Evolutionary conservation across 2,113 vertebrate genomes (phyloP).

Genomic region (Empidonax traillii): DNA sequence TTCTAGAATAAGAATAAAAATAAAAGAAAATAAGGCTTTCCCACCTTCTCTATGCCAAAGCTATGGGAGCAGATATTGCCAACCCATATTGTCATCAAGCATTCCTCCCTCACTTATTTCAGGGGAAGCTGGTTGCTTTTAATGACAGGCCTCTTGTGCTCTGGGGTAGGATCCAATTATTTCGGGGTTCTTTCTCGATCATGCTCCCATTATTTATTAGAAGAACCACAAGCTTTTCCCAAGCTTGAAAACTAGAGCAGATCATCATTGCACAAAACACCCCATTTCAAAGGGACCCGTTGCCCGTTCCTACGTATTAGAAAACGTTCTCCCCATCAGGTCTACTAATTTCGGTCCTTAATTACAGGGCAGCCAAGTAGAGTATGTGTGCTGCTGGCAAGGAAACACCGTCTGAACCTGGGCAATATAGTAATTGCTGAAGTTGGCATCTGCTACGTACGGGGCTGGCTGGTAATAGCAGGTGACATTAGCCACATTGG

Average conservation of each 20-base stretch:
- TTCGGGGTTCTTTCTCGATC: constrained; percentile 62
- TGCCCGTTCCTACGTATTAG: background rate
- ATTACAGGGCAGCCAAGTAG: constrained; percentile 98
- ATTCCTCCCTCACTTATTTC: constrained; percentile 59
- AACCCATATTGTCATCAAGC: constrained; percentile 82
- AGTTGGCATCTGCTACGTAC: constrained; percentile 97
- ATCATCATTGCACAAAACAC: constrained; percentile 77
- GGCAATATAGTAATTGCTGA: constrained; percentile 98
- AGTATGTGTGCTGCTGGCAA: constrained; percentile 94
- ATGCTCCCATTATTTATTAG: constrained; percentile 69
- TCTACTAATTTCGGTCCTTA: constrained; percentile 74
- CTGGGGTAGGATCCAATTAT: constrained; percentile 73
- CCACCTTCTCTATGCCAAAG: constrained; percentile 73
- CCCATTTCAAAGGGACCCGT: constrained; percentile 56
- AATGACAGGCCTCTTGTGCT: constrained; percentile 75
- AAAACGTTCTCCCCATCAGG: constrained; percentile 30
- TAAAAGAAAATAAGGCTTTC: constrained; percentile 57
- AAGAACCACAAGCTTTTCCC: constrained; percentile 76
- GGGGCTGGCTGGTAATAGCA: constrained; percentile 99
- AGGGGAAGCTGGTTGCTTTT: constrained; percentile 71
- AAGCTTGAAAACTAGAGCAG: constrained; percentile 77
- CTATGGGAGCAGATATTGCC: constrained; percentile 76
- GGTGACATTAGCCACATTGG: constrained; percentile 97
- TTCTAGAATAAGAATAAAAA: constrained; percentile 56
- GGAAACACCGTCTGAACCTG: constrained; percentile 97